Base-by-base conservation (phyloP, 1,140 invertebrate genomes). In the Hormaphis cornu region DNA sequence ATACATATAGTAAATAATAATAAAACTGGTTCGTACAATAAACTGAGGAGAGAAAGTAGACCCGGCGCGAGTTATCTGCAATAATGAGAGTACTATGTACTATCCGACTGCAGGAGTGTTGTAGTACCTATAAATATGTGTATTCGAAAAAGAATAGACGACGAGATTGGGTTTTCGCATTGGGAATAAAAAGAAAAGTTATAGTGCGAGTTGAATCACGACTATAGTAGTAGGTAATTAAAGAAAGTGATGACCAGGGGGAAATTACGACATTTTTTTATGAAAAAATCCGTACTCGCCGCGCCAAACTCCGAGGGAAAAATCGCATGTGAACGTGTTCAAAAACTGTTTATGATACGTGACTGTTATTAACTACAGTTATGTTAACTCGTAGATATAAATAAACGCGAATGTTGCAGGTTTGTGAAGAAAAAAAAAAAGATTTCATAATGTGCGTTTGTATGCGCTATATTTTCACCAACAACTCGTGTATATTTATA, bases 1-100 rank as follows among this genome's bases (percentile, higher is more conserved):
- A n/a, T n/a, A 50, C 10, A 24, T 46, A 46, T 30, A 46, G 42
- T 35, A 66, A 50, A 66, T 50, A 48, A 12, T n/a, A 12, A 48
- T 66, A 35, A 48, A 66, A 66, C 42, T 66, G 28, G 42, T 66
- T 66, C 44, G 61, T 46, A 66, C 61, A 66, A 50, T 66, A 46
- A n/a, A 46, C 16, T n/a, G 54, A 40, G 35, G 33, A 66, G 61
- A 66, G 61, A 66, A 66, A 66, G 61, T 48, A 46, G 28, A 48
- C 44, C 61, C 28, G 42, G 7, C 22, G 7, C 22, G 18, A 16
- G 44, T 66, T 50, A 26, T 44, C 42, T 24, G 12, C 33, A 35
- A 50, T 44, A 48, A 66, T 48, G 44, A 48, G 44, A 66, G 42
- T 66, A 63, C 18, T n/a, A n/a, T n/a, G n/a, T n/a, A n/a, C n/a